Conservation (phyloP, 2,888 invertebrate species). For the Cryptus armator region DNA sequence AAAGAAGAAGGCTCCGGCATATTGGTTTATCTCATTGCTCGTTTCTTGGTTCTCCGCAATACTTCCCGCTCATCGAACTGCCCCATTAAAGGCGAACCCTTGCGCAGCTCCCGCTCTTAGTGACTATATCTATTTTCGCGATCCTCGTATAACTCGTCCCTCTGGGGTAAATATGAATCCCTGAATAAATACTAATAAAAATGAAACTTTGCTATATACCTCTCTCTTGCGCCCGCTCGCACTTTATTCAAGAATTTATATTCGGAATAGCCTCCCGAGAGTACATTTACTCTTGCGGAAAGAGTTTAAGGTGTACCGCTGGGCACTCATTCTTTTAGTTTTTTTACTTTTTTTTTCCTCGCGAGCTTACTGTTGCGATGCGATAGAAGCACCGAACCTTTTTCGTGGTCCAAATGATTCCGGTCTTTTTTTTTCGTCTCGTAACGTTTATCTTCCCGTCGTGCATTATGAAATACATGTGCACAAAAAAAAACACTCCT, state of each 20-base stretch:
- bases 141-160: conserved; percentile 2
- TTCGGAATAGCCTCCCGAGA: conserved; percentile 43
- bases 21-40: conserved; percentile 2
- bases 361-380: not conserved
- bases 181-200: conserved; percentile 57
- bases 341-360: not conserved
- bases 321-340: conserved; percentile 2
- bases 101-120: not conserved
- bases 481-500: too few species aligned
- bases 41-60: conserved; percentile 4
- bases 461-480: too few species aligned
- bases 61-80: conserved; percentile 20
- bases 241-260: conserved; percentile 45
- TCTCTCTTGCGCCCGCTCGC: conserved; percentile 7
- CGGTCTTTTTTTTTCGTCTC: too few species aligned
- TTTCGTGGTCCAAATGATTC: too few species aligned
- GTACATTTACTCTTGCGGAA: conserved; percentile 44
- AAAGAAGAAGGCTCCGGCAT: conserved; percentile 8
- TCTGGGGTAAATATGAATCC: conserved; percentile 38
- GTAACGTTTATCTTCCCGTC: too few species aligned
- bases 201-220: conserved; percentile 3
- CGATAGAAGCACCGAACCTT: too few species aligned
- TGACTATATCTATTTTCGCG: not conserved
- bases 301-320: conserved; percentile 4
- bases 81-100: conserved; percentile 39